Conservation (phyloP, 2,113 vertebrate genomes). For the Amphilophus citrinellus region DNA sequence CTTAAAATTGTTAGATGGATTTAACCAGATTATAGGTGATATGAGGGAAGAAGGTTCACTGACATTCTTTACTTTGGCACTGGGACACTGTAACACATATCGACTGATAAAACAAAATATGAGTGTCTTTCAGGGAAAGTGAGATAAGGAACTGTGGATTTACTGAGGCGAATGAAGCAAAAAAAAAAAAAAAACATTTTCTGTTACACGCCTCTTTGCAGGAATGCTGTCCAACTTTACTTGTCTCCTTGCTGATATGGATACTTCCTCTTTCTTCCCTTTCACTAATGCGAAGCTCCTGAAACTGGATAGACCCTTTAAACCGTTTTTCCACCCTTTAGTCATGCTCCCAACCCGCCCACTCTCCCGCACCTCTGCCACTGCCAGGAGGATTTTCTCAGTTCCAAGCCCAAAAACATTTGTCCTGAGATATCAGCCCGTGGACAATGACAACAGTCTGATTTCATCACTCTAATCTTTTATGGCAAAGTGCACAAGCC, state of each 20-base stretch:
- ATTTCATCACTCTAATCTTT: slow-evolving; percentile 56
- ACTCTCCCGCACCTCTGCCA: slow-evolving; percentile 33
- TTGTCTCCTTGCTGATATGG: slow-evolving; percentile 77
- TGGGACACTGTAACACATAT: not conserved
- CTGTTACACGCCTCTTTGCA: slow-evolving; percentile 13
- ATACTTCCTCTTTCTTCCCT: slow-evolving; percentile 76
- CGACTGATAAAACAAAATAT: not conserved
- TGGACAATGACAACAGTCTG: slow-evolving; percentile 39
- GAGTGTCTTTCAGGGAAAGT: not conserved
- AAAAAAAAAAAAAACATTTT: slow-evolving; percentile 14
- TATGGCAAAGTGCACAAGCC: not conserved
- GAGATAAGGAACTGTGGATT: not conserved
- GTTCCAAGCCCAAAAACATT: slow-evolving; percentile 49
- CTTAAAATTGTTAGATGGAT: slow-evolving; percentile 27
- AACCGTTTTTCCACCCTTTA: slow-evolving; percentile 66
- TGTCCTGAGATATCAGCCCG: slow-evolving; percentile 51
- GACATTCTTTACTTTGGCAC: slow-evolving; percentile 15
- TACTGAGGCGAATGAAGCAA: not conserved
- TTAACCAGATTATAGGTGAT: slow-evolving; percentile 44
- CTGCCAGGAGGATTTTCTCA: slow-evolving; percentile 52
- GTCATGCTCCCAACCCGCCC: slow-evolving; percentile 56
- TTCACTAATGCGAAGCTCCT: slow-evolving; percentile 65
- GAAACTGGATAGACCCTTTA: slow-evolving; percentile 72
- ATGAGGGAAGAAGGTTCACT: not conserved
- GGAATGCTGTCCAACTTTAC: not conserved